Evolutionary conservation across 2,113 vertebrate genomes (phyloP).

Genomic region (Cynopterus brachyotis): DNA sequence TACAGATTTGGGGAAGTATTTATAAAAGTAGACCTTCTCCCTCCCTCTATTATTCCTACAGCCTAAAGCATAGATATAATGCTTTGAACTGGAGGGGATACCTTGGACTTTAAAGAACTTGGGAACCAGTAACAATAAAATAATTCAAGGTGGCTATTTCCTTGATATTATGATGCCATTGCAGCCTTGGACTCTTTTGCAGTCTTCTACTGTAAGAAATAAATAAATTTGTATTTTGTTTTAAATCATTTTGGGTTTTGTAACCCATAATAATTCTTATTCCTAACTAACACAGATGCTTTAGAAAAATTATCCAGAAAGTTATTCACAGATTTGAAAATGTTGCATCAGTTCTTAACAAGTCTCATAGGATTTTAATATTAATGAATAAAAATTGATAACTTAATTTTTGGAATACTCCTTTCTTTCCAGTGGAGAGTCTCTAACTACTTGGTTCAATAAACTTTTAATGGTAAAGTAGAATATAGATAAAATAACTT

Average conservation of each 20-base stretch:
- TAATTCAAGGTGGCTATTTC: neutral
- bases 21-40: neutral
- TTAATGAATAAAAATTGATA: constrained; percentile 20
- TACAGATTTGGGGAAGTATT: neutral
- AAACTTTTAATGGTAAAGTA: constrained; percentile 30
- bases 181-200: neutral
- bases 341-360: neutral
- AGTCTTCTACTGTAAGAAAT: neutral
- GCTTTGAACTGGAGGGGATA: neutral
- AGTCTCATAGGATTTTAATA: constrained; percentile 31
- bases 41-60: neutral
- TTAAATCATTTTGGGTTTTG: neutral
- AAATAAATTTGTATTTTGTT: neutral
- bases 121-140: neutral
- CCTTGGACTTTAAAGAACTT: neutral
- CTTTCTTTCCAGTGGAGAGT: neutral
- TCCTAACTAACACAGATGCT: neutral
- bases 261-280: neutral
- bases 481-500: constrained; percentile 5
- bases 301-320: constrained; percentile 15
- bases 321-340: neutral
- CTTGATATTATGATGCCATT: neutral
- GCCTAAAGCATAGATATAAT: neutral
- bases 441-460: neutral
- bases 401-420: neutral